phyloP scores from a whole-genome alignment of 2,888 invertebrate species.

The Drosophila imparisetae region DNA sequence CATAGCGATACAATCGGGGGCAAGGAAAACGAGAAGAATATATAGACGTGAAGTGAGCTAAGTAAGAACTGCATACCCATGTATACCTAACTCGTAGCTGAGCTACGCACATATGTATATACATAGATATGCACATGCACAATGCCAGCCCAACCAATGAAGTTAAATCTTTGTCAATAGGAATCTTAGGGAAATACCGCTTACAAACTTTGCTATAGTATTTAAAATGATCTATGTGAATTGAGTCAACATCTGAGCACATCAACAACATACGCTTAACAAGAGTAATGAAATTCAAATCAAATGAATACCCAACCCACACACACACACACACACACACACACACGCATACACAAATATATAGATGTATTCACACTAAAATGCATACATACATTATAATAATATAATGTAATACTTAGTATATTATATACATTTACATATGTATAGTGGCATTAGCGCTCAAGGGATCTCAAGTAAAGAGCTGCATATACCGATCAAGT shows the following conservation, averaged over 20 bases:
- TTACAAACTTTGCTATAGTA: slow-evolving; percentile 11
- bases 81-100: slow-evolving; percentile 27
- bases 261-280: slow-evolving; percentile 6
- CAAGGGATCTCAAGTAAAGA: slow-evolving; percentile 18
- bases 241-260: neutral
- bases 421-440: slow-evolving; percentile 23
- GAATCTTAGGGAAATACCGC: neutral
- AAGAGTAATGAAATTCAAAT: slow-evolving; percentile 8
- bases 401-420: slow-evolving; percentile 23
- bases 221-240: neutral
- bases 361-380: neutral
- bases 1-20: neutral
- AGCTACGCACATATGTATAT: slow-evolving; percentile 26
- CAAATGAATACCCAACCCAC: slow-evolving; percentile 1
- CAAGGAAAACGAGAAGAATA: neutral
- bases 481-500: slow-evolving; percentile 16
- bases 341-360: neutral
- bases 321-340: neutral
- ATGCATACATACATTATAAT: slow-evolving; percentile 7
- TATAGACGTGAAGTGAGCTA: neutral
- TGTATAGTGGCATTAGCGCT: slow-evolving; percentile 15
- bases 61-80: neutral
- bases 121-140: slow-evolving; percentile 11
- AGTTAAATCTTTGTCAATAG: slow-evolving; percentile 3
- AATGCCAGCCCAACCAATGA: slow-evolving; percentile 32